phyloP scores from a whole-genome alignment of 2,888 invertebrate species.

The Isoperla grammatica region DNA sequence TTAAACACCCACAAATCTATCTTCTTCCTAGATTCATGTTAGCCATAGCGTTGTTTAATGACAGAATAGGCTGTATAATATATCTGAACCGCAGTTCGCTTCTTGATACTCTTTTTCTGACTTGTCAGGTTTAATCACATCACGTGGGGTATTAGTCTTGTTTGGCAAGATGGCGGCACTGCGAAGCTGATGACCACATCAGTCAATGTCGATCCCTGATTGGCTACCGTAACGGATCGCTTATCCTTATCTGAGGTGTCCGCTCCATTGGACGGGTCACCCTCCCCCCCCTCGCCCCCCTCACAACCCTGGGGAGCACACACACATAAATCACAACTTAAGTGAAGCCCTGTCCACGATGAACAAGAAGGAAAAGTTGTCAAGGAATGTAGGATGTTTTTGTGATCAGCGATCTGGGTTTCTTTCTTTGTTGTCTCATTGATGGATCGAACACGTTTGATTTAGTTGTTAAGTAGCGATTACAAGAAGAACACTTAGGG shows the following conservation, averaged over 20 bases:
- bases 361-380: too few relatives aligned
- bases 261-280: conserved; percentile 14
- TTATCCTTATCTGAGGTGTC: conserved; percentile 18
- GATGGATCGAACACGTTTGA: too few relatives aligned
- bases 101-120: conserved; percentile 8
- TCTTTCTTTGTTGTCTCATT: too few relatives aligned
- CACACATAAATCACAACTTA: too few relatives aligned
- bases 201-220: conserved; percentile 24
- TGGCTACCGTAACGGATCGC: conserved; percentile 19
- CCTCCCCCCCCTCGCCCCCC: not conserved
- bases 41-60: conserved; percentile 11
- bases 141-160: conserved; percentile 11
- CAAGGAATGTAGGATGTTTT: too few relatives aligned
- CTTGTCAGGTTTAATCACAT: conserved; percentile 13
- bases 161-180: conserved; percentile 4
- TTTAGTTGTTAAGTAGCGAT: too few relatives aligned
- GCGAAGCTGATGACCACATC: conserved; percentile 25
- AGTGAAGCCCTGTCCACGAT: too few relatives aligned
- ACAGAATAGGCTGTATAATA: not conserved
- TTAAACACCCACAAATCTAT: conserved; percentile 11
- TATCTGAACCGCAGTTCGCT: not conserved
- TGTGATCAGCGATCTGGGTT: too few relatives aligned
- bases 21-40: conserved; percentile 7
- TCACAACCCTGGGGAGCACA: too few relatives aligned
- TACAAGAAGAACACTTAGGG: too few relatives aligned